Base-by-base conservation (phyloP, 1,140 invertebrate genomes). In the Eciton burchellii region DNA sequence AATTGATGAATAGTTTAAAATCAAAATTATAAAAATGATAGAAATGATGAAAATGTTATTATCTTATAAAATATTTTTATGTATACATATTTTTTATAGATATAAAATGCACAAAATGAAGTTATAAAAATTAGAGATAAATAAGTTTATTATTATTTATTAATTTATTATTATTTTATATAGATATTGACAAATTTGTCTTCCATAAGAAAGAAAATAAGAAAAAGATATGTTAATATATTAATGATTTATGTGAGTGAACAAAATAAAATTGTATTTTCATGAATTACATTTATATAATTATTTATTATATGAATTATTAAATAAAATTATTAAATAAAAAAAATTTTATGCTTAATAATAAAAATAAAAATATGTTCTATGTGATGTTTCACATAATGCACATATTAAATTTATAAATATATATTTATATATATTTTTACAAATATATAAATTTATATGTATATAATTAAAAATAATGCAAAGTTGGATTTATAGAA, bases 1-100 rank as follows among this genome's bases (percentile, higher is more conserved):
- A 98, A 93, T 94, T 99, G 56, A 98, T 99, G 97, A 94, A 94
- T 60, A 96, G 96, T 76, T 94, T 99, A 41, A 98, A 98, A 92
- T 96, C 97, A 0, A 96, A 96, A 89, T 91, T 96, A 77, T 96
- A 94, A 95, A 24, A 59, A 16, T 47, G n/a, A n/a, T n/a, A n/a
- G n/a, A n/a, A n/a, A n/a, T n/a, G n/a, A n/a, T n/a, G 21, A 35
- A 35, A 35, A 6, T 35, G 35, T 35, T 35, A 6, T 1, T 35
- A 35, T 47, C 21, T 11, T 57, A 3, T 0, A 73, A 3, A 24
- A 66, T 77, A 56, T 79, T 29, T 74, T 63, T 62, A n/a, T n/a
- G n/a, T n/a, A n/a, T n/a, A n/a, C n/a, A n/a, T n/a, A 35, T 35
- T 35, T 35, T 35, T 35, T 35, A 6, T n/a, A n/a, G n/a, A n/a